These are phyloP conservation scores for Aegotheles bennettii DNA, from an alignment of 2,113 vertebrate genomes.

Conservation along the genomic window DNA sequence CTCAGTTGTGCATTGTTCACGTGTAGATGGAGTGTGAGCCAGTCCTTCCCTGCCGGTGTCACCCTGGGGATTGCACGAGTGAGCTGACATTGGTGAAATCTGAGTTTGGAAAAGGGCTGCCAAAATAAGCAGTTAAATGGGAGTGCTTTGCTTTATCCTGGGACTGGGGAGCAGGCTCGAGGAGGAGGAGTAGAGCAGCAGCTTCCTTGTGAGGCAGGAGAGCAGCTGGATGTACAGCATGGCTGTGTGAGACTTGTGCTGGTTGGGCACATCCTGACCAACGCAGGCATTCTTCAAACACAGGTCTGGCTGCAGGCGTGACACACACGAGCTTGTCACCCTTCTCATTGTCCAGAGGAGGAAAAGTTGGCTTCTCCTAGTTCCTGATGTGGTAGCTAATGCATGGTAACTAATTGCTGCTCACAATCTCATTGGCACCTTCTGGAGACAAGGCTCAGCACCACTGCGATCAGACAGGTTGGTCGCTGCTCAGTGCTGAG, in stretches of 20 bases:
- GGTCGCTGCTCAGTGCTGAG: background rate
- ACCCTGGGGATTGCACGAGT: rapidly evolving
- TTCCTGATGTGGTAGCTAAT: rapidly evolving
- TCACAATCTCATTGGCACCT: background rate
- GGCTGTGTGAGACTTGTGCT: rapidly evolving
- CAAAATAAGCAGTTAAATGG: background rate
- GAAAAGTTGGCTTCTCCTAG: background rate
- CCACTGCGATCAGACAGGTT: background rate
- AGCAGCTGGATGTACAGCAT: background rate
- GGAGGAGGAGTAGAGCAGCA: background rate
- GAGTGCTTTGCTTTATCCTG: background rate
- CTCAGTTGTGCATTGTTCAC: background rate
- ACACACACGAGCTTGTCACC: rapidly evolving
- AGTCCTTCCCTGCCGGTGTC: background rate
- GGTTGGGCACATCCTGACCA: background rate
- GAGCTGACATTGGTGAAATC: background rate
- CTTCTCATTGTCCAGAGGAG: rapidly evolving
- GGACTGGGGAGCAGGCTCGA: background rate
- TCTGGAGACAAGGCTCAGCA: background rate
- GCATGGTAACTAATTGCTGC: background rate
- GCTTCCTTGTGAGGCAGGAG: background rate
- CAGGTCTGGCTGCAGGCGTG: background rate
- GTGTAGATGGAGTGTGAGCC: too few species aligned
- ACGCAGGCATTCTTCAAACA: rapidly evolving
- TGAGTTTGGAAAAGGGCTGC: background rate